A percentile compares a stretch with the other conserved stretches of the same genome.
Conservation (phyloP, 2,797 vertebrate genomes). For the Phalanger gymnotis region DNA sequence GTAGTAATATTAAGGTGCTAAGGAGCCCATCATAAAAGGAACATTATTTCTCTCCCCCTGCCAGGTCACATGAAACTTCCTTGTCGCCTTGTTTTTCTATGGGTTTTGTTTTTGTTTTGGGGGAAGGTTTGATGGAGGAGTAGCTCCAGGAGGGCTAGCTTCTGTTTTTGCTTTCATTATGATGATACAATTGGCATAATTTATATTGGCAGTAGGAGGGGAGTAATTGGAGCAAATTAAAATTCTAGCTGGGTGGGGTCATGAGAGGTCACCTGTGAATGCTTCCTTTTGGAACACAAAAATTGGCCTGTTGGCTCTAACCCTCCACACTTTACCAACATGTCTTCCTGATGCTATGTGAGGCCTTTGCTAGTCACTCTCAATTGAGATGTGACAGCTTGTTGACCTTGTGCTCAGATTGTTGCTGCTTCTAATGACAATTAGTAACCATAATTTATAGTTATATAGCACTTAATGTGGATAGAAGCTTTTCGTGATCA, state of each 20-base stretch:
- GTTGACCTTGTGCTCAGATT: background rate
- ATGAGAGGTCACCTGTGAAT: background rate
- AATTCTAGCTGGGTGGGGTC: background rate
- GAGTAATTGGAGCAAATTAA: no score
- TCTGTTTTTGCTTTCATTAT: background rate
- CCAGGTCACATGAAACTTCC: background rate
- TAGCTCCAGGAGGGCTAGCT: background rate
- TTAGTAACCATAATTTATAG: background rate
- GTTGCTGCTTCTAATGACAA: background rate
- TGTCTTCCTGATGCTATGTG: background rate
- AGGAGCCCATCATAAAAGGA: background rate
- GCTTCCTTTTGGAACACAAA: background rate
- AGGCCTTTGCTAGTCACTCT: background rate
- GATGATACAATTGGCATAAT: background rate
- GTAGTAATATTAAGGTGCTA: background rate
- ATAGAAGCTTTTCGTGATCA: background rate
- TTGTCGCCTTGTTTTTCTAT: background rate
- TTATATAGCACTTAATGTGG: background rate
- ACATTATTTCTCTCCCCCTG: background rate
- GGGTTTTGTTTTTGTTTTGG: background rate
- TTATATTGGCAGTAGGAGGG: fast-evolving
- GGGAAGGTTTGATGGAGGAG: no score
- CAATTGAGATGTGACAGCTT: background rate
- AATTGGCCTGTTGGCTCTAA: background rate
- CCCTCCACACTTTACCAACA: background rate